These are phyloP conservation scores for Hydra vulgaris DNA, from an alignment of 30 jellyfish, hydroid and myxozoan species.

Conservation along the genomic window DNA sequence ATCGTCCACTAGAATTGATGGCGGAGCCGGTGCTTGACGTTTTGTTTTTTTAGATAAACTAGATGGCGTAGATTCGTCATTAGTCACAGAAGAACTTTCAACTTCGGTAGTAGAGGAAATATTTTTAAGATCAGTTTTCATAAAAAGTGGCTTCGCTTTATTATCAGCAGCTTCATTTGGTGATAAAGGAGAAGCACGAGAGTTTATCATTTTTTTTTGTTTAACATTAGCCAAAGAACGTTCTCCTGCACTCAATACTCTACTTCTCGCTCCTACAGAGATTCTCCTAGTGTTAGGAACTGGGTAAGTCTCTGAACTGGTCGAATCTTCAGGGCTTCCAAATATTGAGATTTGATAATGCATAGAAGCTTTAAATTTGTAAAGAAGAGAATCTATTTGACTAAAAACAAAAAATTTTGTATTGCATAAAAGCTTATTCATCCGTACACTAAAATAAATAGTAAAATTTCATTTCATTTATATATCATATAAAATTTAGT, in stretches of 20 bases:
- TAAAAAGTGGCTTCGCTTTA: not conserved
- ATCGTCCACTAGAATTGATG: not conserved
- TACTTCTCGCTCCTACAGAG: not conserved
- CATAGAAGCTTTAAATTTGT: not conserved
- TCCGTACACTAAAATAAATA: too few relatives aligned
- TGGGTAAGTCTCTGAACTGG: not conserved
- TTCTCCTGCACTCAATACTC: not conserved
- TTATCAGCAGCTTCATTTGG: not conserved
- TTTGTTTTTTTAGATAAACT: slow-evolving; percentile 13
- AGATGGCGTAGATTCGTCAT: not conserved
- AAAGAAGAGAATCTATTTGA: not conserved
- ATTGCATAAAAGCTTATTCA: too few relatives aligned
- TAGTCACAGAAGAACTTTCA: not conserved
- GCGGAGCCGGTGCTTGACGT: slow-evolving; percentile 33
- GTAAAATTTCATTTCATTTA: too few relatives aligned
- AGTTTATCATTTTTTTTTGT: not conserved
- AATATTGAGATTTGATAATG: not conserved
- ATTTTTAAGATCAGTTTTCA: not conserved
- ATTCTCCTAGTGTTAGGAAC: not conserved
- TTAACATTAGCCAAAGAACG: not conserved
- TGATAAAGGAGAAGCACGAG: not conserved
- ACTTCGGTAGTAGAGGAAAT: not conserved
- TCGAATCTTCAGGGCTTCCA: not conserved
- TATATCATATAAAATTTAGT: too few relatives aligned
- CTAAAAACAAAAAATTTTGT: not conserved